Percentiles rank a stretch among this genome's conserved stretches.
Evolutionary conservation across 2,888 invertebrate genomes (phyloP).

Genomic region (Fragum sueziense): DNA sequence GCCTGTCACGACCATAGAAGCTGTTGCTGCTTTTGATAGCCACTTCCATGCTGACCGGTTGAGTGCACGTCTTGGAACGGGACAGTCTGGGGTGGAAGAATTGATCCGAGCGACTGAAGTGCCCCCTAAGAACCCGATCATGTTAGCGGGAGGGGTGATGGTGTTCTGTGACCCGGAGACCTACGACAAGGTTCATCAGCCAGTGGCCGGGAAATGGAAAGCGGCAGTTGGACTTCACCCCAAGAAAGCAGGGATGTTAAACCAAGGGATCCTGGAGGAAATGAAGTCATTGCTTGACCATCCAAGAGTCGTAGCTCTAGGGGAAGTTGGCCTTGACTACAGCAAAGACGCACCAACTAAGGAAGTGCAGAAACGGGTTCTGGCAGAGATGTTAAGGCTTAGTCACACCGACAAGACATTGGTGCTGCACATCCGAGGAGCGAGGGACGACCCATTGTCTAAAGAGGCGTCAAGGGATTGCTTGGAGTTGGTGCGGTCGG

Average conservation of each 20-base stretch:
- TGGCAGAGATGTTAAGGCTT: neutral
- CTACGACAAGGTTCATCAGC: neutral
- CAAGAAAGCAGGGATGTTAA: neutral
- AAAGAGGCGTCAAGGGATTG: conserved; percentile 9
- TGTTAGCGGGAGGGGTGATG: neutral
- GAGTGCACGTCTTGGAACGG: neutral
- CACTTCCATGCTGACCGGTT: conserved; percentile 5
- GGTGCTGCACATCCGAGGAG: neutral
- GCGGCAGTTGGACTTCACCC: no score
- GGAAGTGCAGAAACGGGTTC: neutral
- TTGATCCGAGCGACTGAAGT: neutral
- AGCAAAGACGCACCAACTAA: neutral
- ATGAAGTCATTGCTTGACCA: conserved; percentile 1
- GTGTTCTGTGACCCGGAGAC: neutral
- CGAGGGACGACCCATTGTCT: neutral
- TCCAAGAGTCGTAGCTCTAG: neutral
- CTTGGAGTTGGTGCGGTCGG: neutral
- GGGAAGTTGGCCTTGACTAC: neutral
- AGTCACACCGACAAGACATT: neutral
- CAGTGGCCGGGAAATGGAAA: no score
- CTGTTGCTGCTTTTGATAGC: no score
- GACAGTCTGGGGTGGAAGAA: neutral
- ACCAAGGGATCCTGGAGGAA: neutral
- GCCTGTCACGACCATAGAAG: neutral
- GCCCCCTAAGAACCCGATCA: neutral